Conservation (phyloP, 2,797 vertebrate genomes). For the Micromesistius poutassou region DNA sequence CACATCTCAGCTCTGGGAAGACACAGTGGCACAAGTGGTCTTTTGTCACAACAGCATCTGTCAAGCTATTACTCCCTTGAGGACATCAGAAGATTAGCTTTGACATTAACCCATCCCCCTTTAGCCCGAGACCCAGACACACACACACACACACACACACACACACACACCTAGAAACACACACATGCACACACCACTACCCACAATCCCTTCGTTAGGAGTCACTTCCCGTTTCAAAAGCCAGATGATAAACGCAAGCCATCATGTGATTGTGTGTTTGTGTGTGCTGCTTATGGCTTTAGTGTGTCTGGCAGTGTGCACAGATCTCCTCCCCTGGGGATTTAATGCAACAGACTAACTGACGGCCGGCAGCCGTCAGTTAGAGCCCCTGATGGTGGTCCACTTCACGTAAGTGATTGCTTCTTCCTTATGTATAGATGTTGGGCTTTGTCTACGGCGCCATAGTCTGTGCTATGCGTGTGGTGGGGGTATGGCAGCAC, state of each 20-base stretch:
- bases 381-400: background rate
- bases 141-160: conserved; percentile 3
- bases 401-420: background rate
- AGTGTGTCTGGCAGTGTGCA: background rate
- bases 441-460: background rate
- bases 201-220: background rate
- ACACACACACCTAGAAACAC: too few relatives aligned
- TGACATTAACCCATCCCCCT: conserved; percentile 53
- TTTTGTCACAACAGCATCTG: conserved; percentile 68
- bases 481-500: background rate
- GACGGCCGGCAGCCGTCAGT: background rate
- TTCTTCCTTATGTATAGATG: background rate
- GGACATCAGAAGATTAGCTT: conserved; percentile 59
- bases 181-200: background rate
- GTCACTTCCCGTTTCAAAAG: background rate
- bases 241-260: background rate
- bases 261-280: background rate
- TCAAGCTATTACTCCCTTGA: conserved; percentile 49
- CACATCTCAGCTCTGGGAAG: conserved; percentile 40
- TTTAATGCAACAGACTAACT: background rate
- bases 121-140: background rate
- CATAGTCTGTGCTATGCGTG: background rate
- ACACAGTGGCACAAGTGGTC: conserved; percentile 68
- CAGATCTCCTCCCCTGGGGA: background rate
- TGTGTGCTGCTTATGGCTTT: background rate